phyloP scores from a whole-genome alignment of 2,797 vertebrate genomes.

The Chaetophractus vellerosus region DNA sequence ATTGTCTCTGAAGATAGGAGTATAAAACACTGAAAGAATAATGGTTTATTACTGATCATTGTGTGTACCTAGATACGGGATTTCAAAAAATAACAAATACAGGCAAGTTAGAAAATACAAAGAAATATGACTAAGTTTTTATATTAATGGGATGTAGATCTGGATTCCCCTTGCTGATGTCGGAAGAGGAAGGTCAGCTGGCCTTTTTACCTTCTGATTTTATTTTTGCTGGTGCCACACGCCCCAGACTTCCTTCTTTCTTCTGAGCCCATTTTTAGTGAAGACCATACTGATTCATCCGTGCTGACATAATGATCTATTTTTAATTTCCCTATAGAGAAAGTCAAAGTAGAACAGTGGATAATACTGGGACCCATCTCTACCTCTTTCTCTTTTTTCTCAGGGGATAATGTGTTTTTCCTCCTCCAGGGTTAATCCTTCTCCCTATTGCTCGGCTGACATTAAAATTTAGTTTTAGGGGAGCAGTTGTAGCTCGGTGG shows the following conservation, averaged over 20 bases:
- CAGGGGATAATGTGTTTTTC: background rate
- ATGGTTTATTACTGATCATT: background rate
- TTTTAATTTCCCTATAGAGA: background rate
- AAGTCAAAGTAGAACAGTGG: background rate
- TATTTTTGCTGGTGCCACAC: background rate
- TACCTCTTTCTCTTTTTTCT: background rate
- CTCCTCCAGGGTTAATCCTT: background rate
- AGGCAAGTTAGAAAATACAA: constrained; percentile 7
- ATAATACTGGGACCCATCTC: background rate
- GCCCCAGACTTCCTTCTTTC: background rate
- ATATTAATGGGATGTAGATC: background rate
- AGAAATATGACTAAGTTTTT: background rate
- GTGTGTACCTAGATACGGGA: background rate
- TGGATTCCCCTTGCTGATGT: constrained; percentile 11
- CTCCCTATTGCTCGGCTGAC: background rate
- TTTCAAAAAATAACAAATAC: background rate
- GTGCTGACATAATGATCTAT: background rate
- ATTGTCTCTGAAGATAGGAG: background rate
- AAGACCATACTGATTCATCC: background rate
- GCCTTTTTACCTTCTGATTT: constrained; percentile 25
- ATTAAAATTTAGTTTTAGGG: constrained; percentile 47
- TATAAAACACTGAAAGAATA: constrained; percentile 9
- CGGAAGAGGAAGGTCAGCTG: background rate
- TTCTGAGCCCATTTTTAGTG: background rate
- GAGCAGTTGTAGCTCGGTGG: too few species aligned